Percentiles rank a stretch among this genome's conserved stretches.
These are phyloP conservation scores for Limenitis camilla DNA, from an alignment of 2,888 invertebrate genomes.

Conservation along the genomic window DNA sequence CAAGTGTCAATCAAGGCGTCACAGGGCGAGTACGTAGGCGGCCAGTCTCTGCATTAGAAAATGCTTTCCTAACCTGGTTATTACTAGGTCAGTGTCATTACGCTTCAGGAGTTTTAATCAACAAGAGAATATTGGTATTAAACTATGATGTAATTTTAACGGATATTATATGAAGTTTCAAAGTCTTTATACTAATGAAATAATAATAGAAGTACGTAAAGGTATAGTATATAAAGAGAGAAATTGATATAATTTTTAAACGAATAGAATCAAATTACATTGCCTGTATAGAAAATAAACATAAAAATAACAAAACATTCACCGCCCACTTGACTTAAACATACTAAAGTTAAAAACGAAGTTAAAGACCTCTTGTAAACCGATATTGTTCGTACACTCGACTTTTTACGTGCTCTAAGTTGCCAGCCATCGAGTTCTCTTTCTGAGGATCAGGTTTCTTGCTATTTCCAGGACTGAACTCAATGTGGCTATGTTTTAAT, in stretches of 20 bases:
- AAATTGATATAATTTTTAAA: neutral
- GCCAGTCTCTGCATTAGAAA: constrained; percentile 58
- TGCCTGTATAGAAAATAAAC: constrained; percentile 9
- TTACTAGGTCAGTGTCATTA: constrained; percentile 1
- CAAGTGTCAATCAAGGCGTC: constrained; percentile 53
- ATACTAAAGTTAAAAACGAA: constrained; percentile 16
- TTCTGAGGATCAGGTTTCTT: constrained; percentile 36
- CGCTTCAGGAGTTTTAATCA: neutral
- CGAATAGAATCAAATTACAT: neutral
- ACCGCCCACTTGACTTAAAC: constrained; percentile 18
- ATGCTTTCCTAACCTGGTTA: constrained; percentile 30
- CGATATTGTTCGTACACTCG: constrained; percentile 17
- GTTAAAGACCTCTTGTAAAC: constrained; percentile 20
- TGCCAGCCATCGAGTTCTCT: constrained; percentile 38
- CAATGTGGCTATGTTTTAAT: no score
- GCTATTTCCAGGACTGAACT: constrained; percentile 17
- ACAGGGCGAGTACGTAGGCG: constrained; percentile 44
- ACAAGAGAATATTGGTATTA: neutral
- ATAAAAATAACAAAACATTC: constrained; percentile 9
- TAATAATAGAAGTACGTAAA: no score
- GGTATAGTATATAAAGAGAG: no score
- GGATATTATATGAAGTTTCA: no score
- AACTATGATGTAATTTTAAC: no score
- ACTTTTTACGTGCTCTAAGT: constrained; percentile 23
- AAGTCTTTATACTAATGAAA: no score